Percentiles rank a stretch among this genome's conserved stretches.
Evolutionary conservation across 92 coral and sea anemone species (phyloP).

Genomic region (Epizoanthus scotinus): DNA sequence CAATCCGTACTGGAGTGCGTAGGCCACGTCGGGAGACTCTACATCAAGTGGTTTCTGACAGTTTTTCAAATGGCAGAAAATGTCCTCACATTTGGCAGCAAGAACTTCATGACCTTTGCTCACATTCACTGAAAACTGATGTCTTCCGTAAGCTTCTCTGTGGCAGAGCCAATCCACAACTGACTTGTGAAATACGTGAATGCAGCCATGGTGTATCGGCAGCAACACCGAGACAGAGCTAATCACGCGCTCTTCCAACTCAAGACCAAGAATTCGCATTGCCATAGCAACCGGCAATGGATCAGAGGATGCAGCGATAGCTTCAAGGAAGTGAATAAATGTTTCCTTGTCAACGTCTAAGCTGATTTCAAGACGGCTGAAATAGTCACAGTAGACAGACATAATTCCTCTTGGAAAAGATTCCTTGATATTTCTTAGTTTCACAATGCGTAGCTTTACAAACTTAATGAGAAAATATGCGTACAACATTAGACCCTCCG

Average conservation of each 20-base stretch:
- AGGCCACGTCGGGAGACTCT: conserved; percentile 38
- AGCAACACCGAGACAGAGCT: conserved; percentile 51
- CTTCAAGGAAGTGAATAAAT: conserved; percentile 55
- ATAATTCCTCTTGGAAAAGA: conserved; percentile 65
- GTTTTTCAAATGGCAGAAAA: conserved; percentile 31
- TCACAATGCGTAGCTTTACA: conserved; percentile 15
- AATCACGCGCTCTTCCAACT: conserved; percentile 12
- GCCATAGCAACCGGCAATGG: conserved; percentile 57
- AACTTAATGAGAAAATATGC: conserved; percentile 59
- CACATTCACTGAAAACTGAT: conserved; percentile 46
- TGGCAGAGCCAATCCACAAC: conserved; percentile 60
- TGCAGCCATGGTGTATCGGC: conserved; percentile 49
- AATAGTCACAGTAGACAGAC: conserved; percentile 58
- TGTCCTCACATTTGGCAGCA: conserved; percentile 42
- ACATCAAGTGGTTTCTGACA: background rate
- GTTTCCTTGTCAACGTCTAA: conserved; percentile 30
- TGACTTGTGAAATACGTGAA: conserved; percentile 70
- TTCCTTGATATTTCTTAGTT: background rate
- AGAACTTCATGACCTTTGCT: conserved; percentile 52
- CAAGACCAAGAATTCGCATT: conserved; percentile 41
- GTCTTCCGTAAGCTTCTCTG: conserved; percentile 41
- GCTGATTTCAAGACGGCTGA: conserved; percentile 45
- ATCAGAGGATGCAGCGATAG: conserved; percentile 62
- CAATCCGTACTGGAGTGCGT: conserved; percentile 63
- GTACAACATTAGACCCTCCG: conserved; percentile 77